Evolutionary conservation across 1,140 invertebrate species (phyloP).

Genomic region (Oppia nitens): DNA sequence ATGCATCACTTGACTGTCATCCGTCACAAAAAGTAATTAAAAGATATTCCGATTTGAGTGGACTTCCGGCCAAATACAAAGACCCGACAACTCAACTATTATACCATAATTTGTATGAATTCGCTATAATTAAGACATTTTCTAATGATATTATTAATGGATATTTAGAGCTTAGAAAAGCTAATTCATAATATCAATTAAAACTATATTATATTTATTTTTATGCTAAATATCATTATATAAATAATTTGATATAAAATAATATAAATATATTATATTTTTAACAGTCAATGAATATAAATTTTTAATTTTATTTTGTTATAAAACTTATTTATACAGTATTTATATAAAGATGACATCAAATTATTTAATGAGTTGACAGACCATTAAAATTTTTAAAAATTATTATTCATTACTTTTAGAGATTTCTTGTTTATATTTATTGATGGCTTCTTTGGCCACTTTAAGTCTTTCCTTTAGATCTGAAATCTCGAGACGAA

Average conservation of each 20-base stretch:
- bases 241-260: neutral
- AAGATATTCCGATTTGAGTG: slow-evolving; percentile 1
- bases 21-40: neutral
- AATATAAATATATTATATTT: neutral
- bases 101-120: neutral
- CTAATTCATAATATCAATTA: neutral
- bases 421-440: slow-evolving; percentile 23
- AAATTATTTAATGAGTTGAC: neutral
- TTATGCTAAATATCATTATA: too few species aligned
- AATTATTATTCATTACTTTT: neutral
- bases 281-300: neutral
- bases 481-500: slow-evolving; percentile 61
- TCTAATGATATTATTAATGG: neutral
- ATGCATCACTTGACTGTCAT: neutral
- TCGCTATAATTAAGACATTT: neutral
- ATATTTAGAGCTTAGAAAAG: neutral
- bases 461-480: slow-evolving; percentile 72
- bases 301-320: neutral
- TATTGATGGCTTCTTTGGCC: slow-evolving; percentile 71
- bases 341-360: neutral
- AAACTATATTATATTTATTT: too few species aligned
- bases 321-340: neutral
- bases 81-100: neutral
- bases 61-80: neutral
- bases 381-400: neutral